These are phyloP conservation scores for Congeria kusceri DNA, from an alignment of 2,888 invertebrate species.

Conservation along the genomic window DNA sequence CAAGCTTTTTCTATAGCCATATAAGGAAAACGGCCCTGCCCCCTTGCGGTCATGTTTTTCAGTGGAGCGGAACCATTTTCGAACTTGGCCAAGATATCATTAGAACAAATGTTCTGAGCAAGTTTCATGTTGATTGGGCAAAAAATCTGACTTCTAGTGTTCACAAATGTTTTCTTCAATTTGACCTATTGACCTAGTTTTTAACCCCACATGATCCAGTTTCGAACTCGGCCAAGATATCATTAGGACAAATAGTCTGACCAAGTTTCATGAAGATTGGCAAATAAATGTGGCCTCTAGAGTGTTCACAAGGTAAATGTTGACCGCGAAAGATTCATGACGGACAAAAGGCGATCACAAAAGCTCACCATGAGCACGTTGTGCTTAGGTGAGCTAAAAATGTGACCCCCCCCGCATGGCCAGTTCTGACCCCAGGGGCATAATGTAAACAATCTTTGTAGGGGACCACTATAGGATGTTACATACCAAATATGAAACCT, in stretches of 20 bases:
- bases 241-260: not conserved
- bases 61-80: not conserved
- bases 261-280: not conserved
- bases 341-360: not conserved
- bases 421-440: no score
- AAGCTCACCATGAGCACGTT: not conserved
- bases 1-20: no score
- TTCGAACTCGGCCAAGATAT: not conserved
- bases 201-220: not conserved
- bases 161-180: not conserved
- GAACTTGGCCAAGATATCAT: not conserved
- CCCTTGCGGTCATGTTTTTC: not conserved
- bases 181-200: not conserved
- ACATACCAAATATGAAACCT: no score
- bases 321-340: no score
- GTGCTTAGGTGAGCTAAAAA: not conserved
- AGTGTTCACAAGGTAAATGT: not conserved
- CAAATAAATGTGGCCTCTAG: not conserved
- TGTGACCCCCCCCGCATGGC: no score
- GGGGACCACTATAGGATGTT: no score
- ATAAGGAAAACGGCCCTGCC: no score
- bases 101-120: not conserved
- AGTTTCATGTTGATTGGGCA: not conserved
- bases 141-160: not conserved
- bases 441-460: no score